Conservation (phyloP, 2,797 vertebrate species). For the Antennarius maculatus region DNA sequence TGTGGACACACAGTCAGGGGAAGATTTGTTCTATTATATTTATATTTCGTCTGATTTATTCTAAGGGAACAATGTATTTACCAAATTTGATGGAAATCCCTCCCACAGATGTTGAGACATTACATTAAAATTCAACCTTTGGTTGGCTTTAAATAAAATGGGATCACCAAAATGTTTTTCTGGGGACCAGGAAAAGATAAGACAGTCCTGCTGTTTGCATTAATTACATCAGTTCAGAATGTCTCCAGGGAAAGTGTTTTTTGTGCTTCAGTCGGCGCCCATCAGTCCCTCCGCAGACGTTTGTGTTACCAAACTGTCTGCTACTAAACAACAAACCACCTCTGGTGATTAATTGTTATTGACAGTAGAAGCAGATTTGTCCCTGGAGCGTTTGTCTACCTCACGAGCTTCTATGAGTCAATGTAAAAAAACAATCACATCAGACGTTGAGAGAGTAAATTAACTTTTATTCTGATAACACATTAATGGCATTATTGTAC, state of each 20-base stretch:
- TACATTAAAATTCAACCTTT: too few species aligned
- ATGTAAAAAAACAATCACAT: not conserved
- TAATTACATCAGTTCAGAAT: not conserved
- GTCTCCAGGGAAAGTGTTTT: conserved; percentile 20
- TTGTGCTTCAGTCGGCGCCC: not conserved
- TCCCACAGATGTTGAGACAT: too few species aligned
- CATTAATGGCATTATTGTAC: conserved; percentile 22
- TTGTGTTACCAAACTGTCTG: conserved; percentile 34
- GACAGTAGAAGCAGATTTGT: conserved; percentile 50
- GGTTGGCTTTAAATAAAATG: too few species aligned
- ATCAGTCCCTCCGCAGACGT: conserved; percentile 8
- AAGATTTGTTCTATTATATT: too few species aligned
- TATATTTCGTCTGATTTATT: too few species aligned
- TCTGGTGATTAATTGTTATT: conserved; percentile 48
- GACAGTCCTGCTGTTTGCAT: conserved; percentile 1
- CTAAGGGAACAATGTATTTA: too few species aligned
- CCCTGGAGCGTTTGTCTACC: conserved; percentile 16
- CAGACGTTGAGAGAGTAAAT: not conserved
- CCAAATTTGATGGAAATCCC: too few species aligned
- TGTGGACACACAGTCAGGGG: too few species aligned
- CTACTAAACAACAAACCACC: conserved; percentile 23
- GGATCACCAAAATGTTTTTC: too few species aligned
- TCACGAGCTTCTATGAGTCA: conserved; percentile 44
- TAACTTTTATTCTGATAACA: conserved; percentile 28
- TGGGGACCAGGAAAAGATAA: not conserved